These are phyloP conservation scores for Limonius californicus DNA, from an alignment of 1,140 invertebrate genomes.

Conservation along the genomic window DNA sequence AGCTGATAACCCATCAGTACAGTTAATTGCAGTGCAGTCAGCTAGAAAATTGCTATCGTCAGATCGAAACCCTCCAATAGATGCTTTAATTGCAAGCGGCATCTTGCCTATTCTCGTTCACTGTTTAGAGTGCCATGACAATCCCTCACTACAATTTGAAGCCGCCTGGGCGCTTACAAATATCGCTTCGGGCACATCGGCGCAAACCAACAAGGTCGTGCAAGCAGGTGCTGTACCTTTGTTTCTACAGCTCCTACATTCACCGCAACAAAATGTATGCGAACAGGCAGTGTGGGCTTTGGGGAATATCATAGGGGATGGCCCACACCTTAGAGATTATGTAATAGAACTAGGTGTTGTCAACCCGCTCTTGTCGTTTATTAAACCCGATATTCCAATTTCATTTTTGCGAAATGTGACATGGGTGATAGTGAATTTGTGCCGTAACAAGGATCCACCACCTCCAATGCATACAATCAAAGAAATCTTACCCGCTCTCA, in stretches of 20 bases:
- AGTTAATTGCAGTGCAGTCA: conserved; percentile 79
- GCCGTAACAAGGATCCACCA: conserved; percentile 93
- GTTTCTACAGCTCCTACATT: conserved; percentile 87
- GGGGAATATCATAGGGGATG: conserved; percentile 91
- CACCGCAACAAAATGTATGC: conserved; percentile 94
- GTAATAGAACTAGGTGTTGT: conserved; percentile 90
- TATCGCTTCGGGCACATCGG: conserved; percentile 95
- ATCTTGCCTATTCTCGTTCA: conserved; percentile 91
- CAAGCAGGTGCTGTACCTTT: conserved; percentile 90
- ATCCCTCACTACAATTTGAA: conserved; percentile 94
- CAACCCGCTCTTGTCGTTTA: conserved; percentile 82
- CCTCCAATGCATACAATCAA: conserved; percentile 81
- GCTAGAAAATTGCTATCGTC: conserved; percentile 93
- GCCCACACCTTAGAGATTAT: conserved; percentile 83
- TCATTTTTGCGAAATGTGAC: conserved; percentile 94
- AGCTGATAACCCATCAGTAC: conserved; percentile 63
- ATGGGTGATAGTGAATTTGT: conserved; percentile 97
- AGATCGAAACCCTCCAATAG: conserved; percentile 98
- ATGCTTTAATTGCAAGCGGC: conserved; percentile 88
- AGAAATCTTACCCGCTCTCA: conserved; percentile 92
- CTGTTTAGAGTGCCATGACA: conserved; percentile 83
- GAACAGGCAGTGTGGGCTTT: conserved; percentile 99
- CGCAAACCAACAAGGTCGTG: conserved; percentile 95
- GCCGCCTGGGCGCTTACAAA: conserved; percentile 99
- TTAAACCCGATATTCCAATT: conserved; percentile 90